Evolutionary conservation across 2,113 vertebrate species (phyloP), one percentile per base, ranked within the genome.

Genomic region (Boleophthalmus pectinirostris): DNA sequence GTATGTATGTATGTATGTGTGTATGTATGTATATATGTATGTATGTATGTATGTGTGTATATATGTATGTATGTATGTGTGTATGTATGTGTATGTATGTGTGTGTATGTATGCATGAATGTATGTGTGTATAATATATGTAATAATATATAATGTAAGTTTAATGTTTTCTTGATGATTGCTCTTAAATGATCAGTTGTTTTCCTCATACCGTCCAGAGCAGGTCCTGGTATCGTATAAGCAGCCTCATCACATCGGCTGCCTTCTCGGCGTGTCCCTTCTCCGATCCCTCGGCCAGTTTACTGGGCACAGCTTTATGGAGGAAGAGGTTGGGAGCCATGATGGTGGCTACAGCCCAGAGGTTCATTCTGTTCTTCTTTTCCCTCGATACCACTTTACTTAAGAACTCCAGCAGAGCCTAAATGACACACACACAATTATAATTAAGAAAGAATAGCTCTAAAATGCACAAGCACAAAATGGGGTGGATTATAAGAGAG

Each of bases 281-380:
- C 90, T 96, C 95, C 25, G 93, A 86, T 5, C 93, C 95, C 66
- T 95, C 94, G 0, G 93, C 92, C 78, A 96, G 92, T 66, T 93
- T 93, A 85, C 88, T 94, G n/a, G 91, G 83, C 21, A 93, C 84
- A 8, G 95, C 94, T 71, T 94, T 95, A 81, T 95, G 96, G 83
- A 97, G 92, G 87, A 97, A 97, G 66, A 98, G 95, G 89, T 96
- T 97, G 1, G 96, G 96, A 25, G 95, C 95, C 92, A 97, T 96
- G 80, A 97, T 96, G 7, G 94, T 96, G 66, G 96, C 95, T 25
- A 97, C 95, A 0, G 95, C 96, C 96, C 96, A 96, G 72, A 97
- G 92, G 73, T 94, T 96, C 97, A 97, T 98, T 78, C 95, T 94
- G 94, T 97, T 98, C 82, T 85, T 91, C 61, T 88, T 94, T 85